Evolutionary conservation across 2,113 vertebrate genomes (phyloP).

Genomic region (Lamprologus tigripictilis): DNA sequence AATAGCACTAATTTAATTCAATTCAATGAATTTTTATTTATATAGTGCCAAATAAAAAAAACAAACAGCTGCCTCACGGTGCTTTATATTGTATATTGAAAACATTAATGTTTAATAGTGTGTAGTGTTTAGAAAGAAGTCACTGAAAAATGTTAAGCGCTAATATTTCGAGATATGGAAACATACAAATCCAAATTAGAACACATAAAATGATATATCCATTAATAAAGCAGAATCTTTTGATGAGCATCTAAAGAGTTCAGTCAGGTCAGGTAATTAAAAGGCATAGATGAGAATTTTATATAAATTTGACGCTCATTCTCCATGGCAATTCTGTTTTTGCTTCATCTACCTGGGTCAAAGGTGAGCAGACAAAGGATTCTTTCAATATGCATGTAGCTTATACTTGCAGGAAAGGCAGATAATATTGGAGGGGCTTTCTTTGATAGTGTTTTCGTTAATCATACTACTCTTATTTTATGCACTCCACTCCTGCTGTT

Average conservation of each 20-base stretch:
- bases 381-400: background rate
- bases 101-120: background rate
- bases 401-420: background rate
- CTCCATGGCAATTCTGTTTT: background rate
- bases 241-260: background rate
- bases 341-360: background rate
- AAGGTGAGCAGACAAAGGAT: background rate
- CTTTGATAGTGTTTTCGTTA: background rate
- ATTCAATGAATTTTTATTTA: background rate
- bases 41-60: background rate
- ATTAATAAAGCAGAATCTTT: background rate
- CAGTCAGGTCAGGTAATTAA: background rate
- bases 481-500: background rate
- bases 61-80: fast-evolving
- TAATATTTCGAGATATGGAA: background rate
- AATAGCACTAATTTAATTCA: background rate
- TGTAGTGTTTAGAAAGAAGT: background rate
- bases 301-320: background rate
- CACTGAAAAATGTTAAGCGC: background rate
- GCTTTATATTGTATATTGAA: background rate
- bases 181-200: background rate
- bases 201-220: background rate
- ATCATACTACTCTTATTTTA: background rate
- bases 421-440: background rate
- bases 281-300: background rate